phyloP scores from a whole-genome alignment of 2,797 vertebrate genomes.

The Oceanodroma leucorhoa region DNA sequence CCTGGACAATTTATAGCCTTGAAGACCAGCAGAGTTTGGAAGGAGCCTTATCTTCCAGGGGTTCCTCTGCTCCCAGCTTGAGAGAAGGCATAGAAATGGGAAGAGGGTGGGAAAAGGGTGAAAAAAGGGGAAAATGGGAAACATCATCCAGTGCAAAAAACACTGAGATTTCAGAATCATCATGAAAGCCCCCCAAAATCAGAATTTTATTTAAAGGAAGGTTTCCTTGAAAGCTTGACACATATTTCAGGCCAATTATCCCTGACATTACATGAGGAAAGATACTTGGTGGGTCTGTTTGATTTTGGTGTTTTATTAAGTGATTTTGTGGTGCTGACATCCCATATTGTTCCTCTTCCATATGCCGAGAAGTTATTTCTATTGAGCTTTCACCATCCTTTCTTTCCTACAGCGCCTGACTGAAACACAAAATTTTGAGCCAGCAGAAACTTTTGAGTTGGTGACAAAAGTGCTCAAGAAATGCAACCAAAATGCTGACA shows the following conservation, averaged over 20 bases:
- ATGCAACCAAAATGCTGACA: slow-evolving; percentile 28
- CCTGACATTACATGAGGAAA: not conserved
- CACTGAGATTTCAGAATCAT: not conserved
- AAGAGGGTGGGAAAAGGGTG: not conserved
- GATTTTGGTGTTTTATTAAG: not conserved
- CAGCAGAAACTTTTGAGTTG: not conserved
- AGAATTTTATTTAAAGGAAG: not conserved
- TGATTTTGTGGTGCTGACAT: not conserved
- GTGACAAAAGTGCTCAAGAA: not conserved
- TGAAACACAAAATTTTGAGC: not conserved
- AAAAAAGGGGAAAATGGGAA: too few species aligned
- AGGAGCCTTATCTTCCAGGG: not conserved
- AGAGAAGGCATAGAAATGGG: not conserved
- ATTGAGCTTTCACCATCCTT: not conserved
- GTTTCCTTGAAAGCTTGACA: not conserved
- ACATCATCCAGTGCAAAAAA: not conserved
- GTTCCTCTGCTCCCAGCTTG: not conserved
- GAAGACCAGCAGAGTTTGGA: not conserved
- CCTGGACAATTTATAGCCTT: not conserved
- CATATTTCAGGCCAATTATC: not conserved
- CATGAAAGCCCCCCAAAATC: not conserved
- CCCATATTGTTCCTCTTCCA: not conserved
- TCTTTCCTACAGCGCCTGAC: not conserved
- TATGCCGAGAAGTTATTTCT: not conserved
- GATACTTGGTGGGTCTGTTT: not conserved